phyloP scores from a whole-genome alignment of 2,113 vertebrate genomes.

The Nycticorax nycticorax region DNA sequence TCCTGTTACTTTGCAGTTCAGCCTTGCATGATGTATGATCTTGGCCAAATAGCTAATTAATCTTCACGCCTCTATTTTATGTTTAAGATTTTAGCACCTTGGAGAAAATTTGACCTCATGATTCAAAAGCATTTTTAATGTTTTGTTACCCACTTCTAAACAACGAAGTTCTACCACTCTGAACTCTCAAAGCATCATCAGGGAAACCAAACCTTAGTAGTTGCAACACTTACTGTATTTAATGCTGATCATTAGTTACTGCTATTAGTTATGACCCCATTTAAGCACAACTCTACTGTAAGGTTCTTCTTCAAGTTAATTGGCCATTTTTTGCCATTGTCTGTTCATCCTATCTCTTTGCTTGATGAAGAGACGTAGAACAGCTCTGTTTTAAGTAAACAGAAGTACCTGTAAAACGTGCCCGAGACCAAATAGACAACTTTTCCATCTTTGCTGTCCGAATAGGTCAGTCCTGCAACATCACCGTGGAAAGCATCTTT shows the following conservation, averaged over 20 bases:
- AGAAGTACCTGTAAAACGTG: background rate
- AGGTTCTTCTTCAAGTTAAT: background rate
- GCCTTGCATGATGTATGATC: fast-evolving
- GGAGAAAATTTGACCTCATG: background rate
- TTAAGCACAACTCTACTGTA: background rate
- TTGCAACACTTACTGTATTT: background rate
- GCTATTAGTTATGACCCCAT: background rate
- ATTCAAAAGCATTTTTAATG: background rate
- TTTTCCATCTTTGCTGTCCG: background rate
- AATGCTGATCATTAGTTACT: background rate
- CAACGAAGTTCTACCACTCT: background rate
- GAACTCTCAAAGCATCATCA: background rate
- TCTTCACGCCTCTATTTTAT: background rate
- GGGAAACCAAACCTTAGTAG: background rate
- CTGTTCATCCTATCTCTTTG: background rate
- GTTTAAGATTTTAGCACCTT: background rate
- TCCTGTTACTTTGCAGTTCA: background rate
- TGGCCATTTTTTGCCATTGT: background rate
- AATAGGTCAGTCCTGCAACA: background rate
- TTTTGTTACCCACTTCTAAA: background rate
- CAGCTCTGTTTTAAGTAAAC: background rate
- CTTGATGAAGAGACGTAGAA: background rate
- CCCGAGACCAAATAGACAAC: background rate
- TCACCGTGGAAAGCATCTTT: background rate
- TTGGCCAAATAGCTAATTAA: background rate